A percentile compares a stretch with the other conserved stretches of the same genome.
Evolutionary conservation across 2,113 vertebrate genomes (phyloP).

Genomic region (Saguinus midas): DNA sequence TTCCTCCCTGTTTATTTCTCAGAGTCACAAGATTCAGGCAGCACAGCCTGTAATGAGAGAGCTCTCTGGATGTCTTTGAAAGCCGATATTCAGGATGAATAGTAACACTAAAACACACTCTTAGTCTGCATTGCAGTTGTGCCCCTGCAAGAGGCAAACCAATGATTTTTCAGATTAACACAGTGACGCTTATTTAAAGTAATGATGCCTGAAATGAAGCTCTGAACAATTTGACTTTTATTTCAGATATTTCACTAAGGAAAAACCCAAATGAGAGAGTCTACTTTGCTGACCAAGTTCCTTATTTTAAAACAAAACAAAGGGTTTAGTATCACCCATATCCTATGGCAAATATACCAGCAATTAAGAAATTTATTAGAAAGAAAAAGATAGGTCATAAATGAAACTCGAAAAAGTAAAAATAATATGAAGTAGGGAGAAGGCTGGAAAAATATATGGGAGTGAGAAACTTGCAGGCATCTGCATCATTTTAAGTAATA

Average conservation of each 20-base stretch:
- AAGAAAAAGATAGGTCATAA: slow-evolving; percentile 22
- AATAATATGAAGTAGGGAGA: slow-evolving; percentile 7
- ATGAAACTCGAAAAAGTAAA: slow-evolving; percentile 41
- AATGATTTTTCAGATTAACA: slow-evolving; percentile 48
- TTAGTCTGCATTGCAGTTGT: neutral
- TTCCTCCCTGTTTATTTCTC: neutral
- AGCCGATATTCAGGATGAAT: slow-evolving; percentile 31
- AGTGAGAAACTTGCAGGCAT: slow-evolving; percentile 25
- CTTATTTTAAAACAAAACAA: slow-evolving; percentile 39
- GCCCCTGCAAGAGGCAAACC: neutral
- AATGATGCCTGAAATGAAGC: slow-evolving; percentile 52
- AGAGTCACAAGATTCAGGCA: neutral
- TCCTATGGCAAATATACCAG: neutral
- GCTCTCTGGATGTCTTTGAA: slow-evolving; percentile 35
- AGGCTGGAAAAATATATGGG: neutral
- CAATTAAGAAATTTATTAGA: slow-evolving; percentile 40
- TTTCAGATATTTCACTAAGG: slow-evolving; percentile 39
- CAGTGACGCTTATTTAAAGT: slow-evolving; percentile 24
- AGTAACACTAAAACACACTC: neutral
- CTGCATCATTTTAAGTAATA: neutral
- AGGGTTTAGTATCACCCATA: slow-evolving; percentile 22
- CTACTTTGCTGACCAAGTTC: slow-evolving; percentile 41
- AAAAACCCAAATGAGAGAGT: slow-evolving; percentile 19
- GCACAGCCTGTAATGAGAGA: neutral
- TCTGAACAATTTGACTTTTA: slow-evolving; percentile 58